Evolutionary conservation across 2,888 invertebrate genomes (phyloP).

Genomic region (Muschampia plurimacula): DNA sequence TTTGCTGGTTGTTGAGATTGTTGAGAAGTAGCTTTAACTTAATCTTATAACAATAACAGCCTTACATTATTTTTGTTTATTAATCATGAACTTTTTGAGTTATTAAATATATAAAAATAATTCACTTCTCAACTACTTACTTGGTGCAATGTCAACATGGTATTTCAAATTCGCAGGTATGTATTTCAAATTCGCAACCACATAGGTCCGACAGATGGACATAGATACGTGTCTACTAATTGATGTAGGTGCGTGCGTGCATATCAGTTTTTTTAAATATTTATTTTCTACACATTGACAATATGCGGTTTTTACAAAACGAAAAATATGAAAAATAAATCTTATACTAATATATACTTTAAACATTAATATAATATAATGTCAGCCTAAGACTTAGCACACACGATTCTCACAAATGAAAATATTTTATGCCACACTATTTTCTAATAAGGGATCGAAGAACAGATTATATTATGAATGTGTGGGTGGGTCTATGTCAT

Average conservation of each 20-base stretch:
- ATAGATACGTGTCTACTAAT: not conserved
- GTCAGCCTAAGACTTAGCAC: constrained; percentile 43
- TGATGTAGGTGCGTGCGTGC: not conserved
- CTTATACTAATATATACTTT: constrained; percentile 13
- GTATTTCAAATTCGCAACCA: too few species aligned
- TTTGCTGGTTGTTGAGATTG: too few species aligned
- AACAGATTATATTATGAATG: not conserved
- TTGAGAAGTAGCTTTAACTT: too few species aligned
- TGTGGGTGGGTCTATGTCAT: constrained; percentile 21
- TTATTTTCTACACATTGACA: not conserved
- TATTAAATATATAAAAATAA: too few species aligned
- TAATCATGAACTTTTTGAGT: too few species aligned
- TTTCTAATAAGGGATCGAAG: not conserved
- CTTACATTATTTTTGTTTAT: too few species aligned
- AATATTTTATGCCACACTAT: constrained; percentile 16
- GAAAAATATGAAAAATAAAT: constrained; percentile 19
- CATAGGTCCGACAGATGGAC: too few species aligned
- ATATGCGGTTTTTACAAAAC: not conserved
- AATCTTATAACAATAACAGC: too few species aligned
- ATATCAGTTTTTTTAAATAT: not conserved
- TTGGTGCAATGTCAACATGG: too few species aligned
- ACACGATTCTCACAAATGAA: constrained; percentile 39
- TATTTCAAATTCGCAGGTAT: too few species aligned
- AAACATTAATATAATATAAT: constrained; percentile 28
- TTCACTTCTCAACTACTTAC: too few species aligned